These are phyloP conservation scores for Gobius niger DNA, from an alignment of 2,113 vertebrate genomes.

Conservation along the genomic window DNA sequence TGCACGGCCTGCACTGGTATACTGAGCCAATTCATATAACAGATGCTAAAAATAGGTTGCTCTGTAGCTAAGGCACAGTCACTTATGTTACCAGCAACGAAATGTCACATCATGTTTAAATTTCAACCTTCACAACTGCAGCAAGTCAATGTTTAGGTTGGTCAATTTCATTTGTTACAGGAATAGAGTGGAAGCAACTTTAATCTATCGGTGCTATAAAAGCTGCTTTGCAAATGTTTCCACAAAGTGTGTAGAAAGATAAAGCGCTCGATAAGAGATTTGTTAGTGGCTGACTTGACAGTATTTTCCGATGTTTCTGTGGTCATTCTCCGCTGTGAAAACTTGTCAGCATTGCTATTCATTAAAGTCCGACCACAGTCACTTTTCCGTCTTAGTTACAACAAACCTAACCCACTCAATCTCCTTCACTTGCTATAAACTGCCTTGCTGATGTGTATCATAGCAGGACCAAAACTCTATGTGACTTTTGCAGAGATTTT, in stretches of 20 bases:
- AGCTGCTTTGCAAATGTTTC: constrained; percentile 6
- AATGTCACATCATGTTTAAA: not conserved
- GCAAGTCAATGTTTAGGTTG: not conserved
- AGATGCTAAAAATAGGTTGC: constrained; percentile 74
- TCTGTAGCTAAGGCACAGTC: constrained; percentile 50
- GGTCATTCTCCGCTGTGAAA: not conserved
- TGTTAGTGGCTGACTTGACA: constrained; percentile 2
- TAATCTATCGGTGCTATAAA: constrained; percentile 2
- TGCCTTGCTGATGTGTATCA: not conserved
- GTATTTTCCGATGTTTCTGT: not conserved
- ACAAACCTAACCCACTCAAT: constrained; percentile 2
- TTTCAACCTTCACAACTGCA: not conserved
- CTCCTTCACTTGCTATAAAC: not conserved
- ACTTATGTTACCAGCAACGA: constrained; percentile 37
- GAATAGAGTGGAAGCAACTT: constrained; percentile 2
- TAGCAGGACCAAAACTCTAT: not conserved
- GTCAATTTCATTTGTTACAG: not conserved
- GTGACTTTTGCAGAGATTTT: not conserved
- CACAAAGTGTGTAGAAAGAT: constrained; percentile 11
- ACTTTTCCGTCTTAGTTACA: not conserved
- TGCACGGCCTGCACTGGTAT: constrained; percentile 63
- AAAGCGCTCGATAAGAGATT: constrained; percentile 9
- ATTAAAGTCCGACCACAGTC: not conserved
- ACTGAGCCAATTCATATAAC: constrained; percentile 80
- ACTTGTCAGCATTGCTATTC: not conserved